Percentiles rank a stretch among this genome's conserved stretches.
Conservation (phyloP, 1,140 invertebrate species). For the Philotrypesis tridentata region DNA sequence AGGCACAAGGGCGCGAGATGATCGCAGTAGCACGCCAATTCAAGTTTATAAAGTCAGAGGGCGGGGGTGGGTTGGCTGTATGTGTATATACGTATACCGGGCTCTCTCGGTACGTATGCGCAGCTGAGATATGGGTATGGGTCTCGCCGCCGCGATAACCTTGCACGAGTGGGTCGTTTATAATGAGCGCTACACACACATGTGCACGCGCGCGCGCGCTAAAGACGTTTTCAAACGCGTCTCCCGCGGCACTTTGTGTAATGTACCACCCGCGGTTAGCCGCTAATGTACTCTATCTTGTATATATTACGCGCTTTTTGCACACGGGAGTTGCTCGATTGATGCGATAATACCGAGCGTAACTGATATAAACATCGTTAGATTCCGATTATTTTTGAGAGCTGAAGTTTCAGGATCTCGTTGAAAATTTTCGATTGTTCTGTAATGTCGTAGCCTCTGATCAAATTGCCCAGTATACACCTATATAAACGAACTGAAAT, state of each 20-base stretch:
- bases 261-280: background rate
- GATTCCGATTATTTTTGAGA: too few relatives aligned
- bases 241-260: background rate
- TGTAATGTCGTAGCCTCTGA: too few relatives aligned
- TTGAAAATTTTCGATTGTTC: too few relatives aligned
- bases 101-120: background rate
- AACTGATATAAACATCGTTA: too few relatives aligned
- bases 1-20: background rate
- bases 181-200: slow-evolving; percentile 2
- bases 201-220: background rate
- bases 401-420: too few relatives aligned
- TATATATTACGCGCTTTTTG: too few relatives aligned
- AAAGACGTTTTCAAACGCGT: slow-evolving; percentile 15
- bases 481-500: too few relatives aligned
- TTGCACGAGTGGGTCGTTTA: slow-evolving; percentile 1
- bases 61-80: background rate
- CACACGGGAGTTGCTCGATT: too few relatives aligned
- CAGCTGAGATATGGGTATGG: background rate
- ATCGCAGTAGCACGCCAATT: slow-evolving; percentile 1
- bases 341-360: too few relatives aligned
- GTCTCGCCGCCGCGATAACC: background rate
- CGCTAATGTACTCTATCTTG: background rate
- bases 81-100: background rate
- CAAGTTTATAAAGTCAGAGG: slow-evolving; percentile 15
- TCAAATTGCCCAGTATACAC: too few relatives aligned